Conservation (phyloP, 2,888 invertebrate genomes). For the Lucinisca nassula region DNA sequence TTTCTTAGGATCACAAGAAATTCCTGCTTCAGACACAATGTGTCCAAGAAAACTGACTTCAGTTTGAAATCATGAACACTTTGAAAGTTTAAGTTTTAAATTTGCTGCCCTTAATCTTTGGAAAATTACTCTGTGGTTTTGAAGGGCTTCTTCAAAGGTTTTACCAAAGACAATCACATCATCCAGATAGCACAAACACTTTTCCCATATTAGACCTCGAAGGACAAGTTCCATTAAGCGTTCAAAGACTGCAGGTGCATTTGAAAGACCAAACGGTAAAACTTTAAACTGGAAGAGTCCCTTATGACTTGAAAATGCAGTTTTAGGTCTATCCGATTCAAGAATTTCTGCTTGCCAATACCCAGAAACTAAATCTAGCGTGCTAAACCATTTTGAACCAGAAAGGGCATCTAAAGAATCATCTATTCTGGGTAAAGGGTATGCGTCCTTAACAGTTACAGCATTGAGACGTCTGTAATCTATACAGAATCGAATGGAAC, state of each 20-base stretch:
- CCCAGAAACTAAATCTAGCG: constrained; percentile 51
- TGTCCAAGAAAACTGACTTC: constrained; percentile 14
- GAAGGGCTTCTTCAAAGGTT: constrained; percentile 41
- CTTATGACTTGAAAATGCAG: constrained; percentile 57
- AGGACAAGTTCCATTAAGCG: constrained; percentile 54
- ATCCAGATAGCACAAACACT: constrained; percentile 44
- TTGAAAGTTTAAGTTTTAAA: neutral
- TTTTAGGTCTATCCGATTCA: constrained; percentile 34
- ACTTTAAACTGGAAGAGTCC: constrained; percentile 56
- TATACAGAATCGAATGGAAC: constrained; percentile 55
- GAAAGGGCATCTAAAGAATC: constrained; percentile 41
- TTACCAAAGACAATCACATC: constrained; percentile 21
- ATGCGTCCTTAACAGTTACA: constrained; percentile 41
- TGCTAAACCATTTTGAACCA: constrained; percentile 52
- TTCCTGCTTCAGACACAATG: constrained; percentile 37
- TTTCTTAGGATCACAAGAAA: constrained; percentile 36
- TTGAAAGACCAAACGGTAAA: constrained; percentile 54
- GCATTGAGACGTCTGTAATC: constrained; percentile 45
- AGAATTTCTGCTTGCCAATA: constrained; percentile 57
- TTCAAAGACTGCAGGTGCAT: constrained; percentile 46
- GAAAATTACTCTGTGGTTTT: neutral
- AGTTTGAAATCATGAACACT: neutral
- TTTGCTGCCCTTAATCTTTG: neutral
- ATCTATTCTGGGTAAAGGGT: constrained; percentile 55
- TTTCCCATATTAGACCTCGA: constrained; percentile 26